Conservation (phyloP, 2,113 vertebrate species). For the Pitta sordida region DNA sequence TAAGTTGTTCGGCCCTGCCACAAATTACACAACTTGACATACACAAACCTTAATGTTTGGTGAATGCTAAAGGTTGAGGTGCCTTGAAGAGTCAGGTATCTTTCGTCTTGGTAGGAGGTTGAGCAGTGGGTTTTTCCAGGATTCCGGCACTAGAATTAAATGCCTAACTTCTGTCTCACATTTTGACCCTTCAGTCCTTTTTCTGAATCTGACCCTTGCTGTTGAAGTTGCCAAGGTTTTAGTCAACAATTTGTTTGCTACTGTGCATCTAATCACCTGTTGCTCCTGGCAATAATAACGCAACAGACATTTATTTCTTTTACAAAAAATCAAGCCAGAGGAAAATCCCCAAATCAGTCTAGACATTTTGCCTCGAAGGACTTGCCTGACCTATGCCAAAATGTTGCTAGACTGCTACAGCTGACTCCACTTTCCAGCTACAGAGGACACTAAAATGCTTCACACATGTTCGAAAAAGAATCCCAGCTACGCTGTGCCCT, state of each 20-base stretch:
- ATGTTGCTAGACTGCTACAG: conserved; percentile 28
- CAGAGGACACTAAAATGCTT: conserved; percentile 33
- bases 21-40: not conserved
- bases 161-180: not conserved
- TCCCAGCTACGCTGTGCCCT: not conserved
- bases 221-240: not conserved
- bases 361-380: conserved; percentile 59
- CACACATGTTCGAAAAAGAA: conserved; percentile 49
- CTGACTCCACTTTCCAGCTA: conserved; percentile 18
- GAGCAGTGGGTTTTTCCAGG: not conserved
- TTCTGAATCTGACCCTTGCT: not conserved
- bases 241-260: conserved; percentile 22
- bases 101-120: not conserved
- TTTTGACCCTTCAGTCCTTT: not conserved
- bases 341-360: conserved; percentile 50
- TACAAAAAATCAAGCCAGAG: conserved; percentile 36
- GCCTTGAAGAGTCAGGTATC: not conserved
- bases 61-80: not conserved
- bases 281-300: conserved; percentile 27
- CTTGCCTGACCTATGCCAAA: conserved; percentile 34
- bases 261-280: not conserved
- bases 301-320: conserved; percentile 19
- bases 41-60: not conserved
- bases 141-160: not conserved
- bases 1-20: not conserved